phyloP scores from a whole-genome alignment of 2,797 vertebrate genomes.

The Labroides dimidiatus region DNA sequence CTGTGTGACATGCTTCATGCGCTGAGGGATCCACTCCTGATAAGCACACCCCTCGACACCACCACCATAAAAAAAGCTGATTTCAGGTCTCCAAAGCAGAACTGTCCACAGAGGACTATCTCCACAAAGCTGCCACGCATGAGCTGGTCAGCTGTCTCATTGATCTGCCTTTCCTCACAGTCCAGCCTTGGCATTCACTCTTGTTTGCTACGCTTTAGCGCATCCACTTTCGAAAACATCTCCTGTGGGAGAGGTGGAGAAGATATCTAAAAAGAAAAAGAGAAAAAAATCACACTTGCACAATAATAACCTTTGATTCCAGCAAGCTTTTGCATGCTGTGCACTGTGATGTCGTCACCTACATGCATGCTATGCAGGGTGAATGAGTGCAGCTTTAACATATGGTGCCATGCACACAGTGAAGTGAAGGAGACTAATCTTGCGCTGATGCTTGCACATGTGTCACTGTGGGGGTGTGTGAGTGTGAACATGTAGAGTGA shows the following conservation, averaged over 20 bases:
- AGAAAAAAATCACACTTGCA: slow-evolving; percentile 21
- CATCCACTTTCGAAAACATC: slow-evolving; percentile 80
- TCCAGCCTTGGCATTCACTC: slow-evolving; percentile 72
- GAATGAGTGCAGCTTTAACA: slow-evolving; percentile 22
- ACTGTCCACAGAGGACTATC: slow-evolving; percentile 77
- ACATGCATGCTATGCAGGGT: slow-evolving; percentile 39
- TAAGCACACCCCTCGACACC: slow-evolving; percentile 61
- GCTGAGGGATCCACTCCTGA: slow-evolving; percentile 66
- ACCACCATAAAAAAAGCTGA: slow-evolving; percentile 56
- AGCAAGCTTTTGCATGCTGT: slow-evolving; percentile 18
- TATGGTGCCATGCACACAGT: slow-evolving; percentile 37
- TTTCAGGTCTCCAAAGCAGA: slow-evolving; percentile 79
- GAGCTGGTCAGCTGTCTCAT: slow-evolving; percentile 78
- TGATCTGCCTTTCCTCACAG: slow-evolving; percentile 77
- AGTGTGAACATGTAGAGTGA: slow-evolving; percentile 26
- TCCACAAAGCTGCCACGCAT: slow-evolving; percentile 78
- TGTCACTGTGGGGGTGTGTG: slow-evolving; percentile 29
- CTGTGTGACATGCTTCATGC: slow-evolving; percentile 72
- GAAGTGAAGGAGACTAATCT: slow-evolving; percentile 51
- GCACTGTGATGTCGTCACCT: slow-evolving; percentile 50
- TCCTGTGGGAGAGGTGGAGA: slow-evolving; percentile 63
- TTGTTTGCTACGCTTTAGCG: slow-evolving; percentile 78
- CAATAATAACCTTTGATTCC: slow-evolving; percentile 62
- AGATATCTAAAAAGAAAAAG: slow-evolving; percentile 28
- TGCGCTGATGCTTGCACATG: slow-evolving; percentile 31